Percentiles rank a stretch among this genome's conserved stretches.
Conservation (phyloP, 2,888 invertebrate genomes). For the Pocota personata region DNA sequence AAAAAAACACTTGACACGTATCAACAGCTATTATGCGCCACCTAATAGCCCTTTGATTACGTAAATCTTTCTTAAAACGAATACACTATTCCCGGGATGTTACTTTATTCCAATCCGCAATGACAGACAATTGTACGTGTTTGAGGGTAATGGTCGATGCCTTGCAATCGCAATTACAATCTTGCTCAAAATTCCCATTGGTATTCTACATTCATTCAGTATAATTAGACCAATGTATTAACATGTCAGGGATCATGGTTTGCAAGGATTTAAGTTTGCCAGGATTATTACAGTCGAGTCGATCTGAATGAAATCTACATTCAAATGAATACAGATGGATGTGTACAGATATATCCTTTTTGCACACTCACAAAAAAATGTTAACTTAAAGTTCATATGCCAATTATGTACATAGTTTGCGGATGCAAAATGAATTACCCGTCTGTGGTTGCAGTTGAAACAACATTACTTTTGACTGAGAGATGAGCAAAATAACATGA, state of each 20-base stretch:
- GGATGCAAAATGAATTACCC: slow-evolving; percentile 38
- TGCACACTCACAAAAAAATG: neutral
- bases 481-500: neutral
- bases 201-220: neutral
- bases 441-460: neutral
- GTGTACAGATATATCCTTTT: too few species aligned
- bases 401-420: slow-evolving; percentile 11
- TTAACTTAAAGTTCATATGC: slow-evolving; percentile 5
- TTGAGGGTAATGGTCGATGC: neutral
- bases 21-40: neutral
- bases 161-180: neutral
- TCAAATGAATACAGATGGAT: neutral
- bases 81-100: neutral
- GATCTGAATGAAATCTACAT: slow-evolving; percentile 22
- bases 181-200: neutral
- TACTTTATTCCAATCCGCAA: neutral
- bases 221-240: slow-evolving; percentile 18
- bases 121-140: neutral
- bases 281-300: neutral
- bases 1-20: too few species aligned
- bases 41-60: slow-evolving; percentile 34
- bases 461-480: neutral
- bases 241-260: neutral
- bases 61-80: slow-evolving; percentile 23
- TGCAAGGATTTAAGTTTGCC: neutral